Evolutionary conservation across 2,113 vertebrate species (phyloP).

Genomic region (Ginglymostoma cirratum): DNA sequence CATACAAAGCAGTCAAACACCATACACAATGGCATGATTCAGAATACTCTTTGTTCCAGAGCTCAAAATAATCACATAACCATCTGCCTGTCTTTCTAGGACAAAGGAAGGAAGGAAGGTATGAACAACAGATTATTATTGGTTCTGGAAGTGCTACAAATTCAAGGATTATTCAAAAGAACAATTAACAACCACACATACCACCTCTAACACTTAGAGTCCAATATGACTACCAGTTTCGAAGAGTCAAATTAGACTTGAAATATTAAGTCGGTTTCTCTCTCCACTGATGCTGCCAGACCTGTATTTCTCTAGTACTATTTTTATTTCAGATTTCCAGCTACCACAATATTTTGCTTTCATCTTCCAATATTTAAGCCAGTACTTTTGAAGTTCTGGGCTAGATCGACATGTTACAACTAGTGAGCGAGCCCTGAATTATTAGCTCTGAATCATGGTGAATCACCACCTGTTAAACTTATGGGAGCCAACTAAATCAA

Average conservation of each 20-base stretch:
- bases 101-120: not conserved
- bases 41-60: not conserved
- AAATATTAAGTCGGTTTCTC: too few species aligned
- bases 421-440: not conserved
- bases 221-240: too few species aligned
- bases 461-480: not conserved
- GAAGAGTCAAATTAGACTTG: too few species aligned
- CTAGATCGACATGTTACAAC: not conserved
- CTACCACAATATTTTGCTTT: too few species aligned
- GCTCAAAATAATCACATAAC: not conserved
- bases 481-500: not conserved
- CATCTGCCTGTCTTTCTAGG: not conserved
- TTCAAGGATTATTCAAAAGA: not conserved
- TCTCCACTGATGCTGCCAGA: too few species aligned
- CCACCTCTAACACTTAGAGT: not conserved
- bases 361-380: not conserved
- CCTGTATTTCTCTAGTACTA: too few species aligned
- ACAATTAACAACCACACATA: not conserved
- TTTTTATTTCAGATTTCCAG: too few species aligned
- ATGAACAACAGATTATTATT: not conserved
- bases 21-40: not conserved
- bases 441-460: not conserved
- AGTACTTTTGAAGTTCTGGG: not conserved
- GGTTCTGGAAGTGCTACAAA: not conserved
- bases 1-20: not conserved